Base-by-base conservation (phyloP, 2,888 invertebrate species). In the Dryocosmus kuriphilus region DNA sequence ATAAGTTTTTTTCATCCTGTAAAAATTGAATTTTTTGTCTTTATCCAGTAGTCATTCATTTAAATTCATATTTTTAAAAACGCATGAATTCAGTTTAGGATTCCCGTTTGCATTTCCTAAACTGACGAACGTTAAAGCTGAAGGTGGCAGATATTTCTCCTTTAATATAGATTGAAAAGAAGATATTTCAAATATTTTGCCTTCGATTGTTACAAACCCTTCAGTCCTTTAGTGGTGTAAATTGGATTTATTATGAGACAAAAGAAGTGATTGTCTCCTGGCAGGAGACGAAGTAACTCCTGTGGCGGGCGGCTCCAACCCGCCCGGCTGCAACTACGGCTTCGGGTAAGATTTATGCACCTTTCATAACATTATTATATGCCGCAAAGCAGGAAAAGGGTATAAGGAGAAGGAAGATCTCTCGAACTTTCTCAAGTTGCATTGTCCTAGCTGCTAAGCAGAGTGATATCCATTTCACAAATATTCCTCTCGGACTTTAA, bases 401-500 rank as follows among this genome's bases (percentile, higher is more conserved):
- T 7, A 35, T 8, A 35, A 2, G 38, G 41, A 41, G 14, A 41
- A 41, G 38, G 38, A 41, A 62, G 9, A 38, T 51, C 30, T 71
- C n/a, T 4, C 5, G 24, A 62, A 62, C 22, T 27, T 75, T 75
- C 38, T 24, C 57, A 38, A 65, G 65, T 19, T 5, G 19, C 30
- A 46, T 71, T 71, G 71, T 71, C 9, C 46, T 19, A 71, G 71
- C 51, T 67, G 51, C 30, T 71, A 71, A 46, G 71, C 27, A 51
- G 24, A 46, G 46, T 46, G 71, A 71, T 71, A 71, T 71, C 71
- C 46, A 71, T 71, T 71, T 46, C 71, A 71, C 16, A 30, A 71
- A 71, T 41, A 71, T 30, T 30, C 19, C 30, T 51, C 46, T n/a
- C 46, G 30, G 30, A 27, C 30, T 19, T 9, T 71, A 51, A 71